These are phyloP conservation scores for Lytechinus pictus DNA, from an alignment of 35 echinoderm and acorn worm genomes.

Conservation along the genomic window DNA sequence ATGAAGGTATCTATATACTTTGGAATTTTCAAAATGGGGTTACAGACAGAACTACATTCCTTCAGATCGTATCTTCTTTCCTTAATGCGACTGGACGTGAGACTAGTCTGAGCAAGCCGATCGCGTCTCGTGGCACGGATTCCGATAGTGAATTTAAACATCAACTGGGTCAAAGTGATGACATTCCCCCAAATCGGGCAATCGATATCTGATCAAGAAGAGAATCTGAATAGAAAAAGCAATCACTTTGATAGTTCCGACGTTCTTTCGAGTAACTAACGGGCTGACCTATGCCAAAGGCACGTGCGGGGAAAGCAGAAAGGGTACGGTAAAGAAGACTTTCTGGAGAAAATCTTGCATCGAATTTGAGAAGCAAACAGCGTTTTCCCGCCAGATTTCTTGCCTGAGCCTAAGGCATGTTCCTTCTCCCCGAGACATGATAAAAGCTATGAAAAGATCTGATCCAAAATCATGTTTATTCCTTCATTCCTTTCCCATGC, in stretches of 20 bases:
- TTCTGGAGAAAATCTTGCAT: not conserved
- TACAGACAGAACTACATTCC: no score
- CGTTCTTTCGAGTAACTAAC: not conserved
- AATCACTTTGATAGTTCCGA: conserved; percentile 12
- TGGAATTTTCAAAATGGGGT: no score
- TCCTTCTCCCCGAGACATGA: no score
- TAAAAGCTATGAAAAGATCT: no score
- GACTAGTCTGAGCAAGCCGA: not conserved
- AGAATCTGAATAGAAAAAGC: not conserved
- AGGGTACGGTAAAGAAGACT: not conserved
- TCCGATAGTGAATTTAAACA: not conserved
- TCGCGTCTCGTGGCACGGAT: not conserved
- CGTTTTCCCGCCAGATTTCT: not conserved
- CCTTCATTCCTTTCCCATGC: no score
- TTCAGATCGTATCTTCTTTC: no score
- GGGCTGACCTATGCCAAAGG: not conserved
- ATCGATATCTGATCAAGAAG: conserved; percentile 11
- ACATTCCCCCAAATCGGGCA: conserved; percentile 9
- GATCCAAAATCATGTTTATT: no score
- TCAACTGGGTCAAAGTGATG: conserved; percentile 16
- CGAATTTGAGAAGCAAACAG: not conserved
- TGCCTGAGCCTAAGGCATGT: not conserved
- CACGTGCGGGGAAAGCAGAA: not conserved
- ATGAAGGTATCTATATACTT: no score
- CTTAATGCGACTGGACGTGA: not conserved